Evolutionary conservation across 92 coral and sea anemone genomes (phyloP).

Genomic region (Bergia puertoricense): DNA sequence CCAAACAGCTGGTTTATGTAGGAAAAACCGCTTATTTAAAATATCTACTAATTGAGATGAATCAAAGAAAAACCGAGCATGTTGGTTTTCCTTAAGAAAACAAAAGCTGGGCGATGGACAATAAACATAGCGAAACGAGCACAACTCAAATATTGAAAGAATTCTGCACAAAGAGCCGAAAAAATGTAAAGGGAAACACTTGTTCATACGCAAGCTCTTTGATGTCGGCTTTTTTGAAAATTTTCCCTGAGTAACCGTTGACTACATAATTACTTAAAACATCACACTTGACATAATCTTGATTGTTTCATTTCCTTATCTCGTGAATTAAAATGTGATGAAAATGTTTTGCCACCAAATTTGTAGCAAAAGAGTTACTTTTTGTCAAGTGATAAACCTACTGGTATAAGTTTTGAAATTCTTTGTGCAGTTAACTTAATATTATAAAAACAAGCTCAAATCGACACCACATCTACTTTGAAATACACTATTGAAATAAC

Average conservation of each 20-base stretch:
- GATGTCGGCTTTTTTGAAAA: background rate
- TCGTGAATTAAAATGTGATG: background rate
- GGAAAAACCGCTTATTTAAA: background rate
- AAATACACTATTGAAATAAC: no score
- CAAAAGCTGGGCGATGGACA: background rate
- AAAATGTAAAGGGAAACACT: background rate
- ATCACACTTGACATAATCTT: background rate
- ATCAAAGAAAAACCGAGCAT: background rate
- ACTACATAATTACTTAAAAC: background rate
- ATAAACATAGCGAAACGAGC: background rate
- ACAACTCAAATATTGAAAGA: background rate
- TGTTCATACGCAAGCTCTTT: background rate
- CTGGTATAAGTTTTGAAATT: background rate
- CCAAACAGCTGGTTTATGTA: background rate
- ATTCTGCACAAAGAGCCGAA: background rate
- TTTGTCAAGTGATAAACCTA: background rate
- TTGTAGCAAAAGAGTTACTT: background rate
- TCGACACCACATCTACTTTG: background rate
- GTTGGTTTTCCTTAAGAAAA: conserved; percentile 4
- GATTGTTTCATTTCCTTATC: background rate
- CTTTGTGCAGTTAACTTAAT: background rate
- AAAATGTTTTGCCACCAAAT: background rate
- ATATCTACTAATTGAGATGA: background rate
- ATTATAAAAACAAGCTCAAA: no score
- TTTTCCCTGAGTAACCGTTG: background rate